Base-by-base conservation (phyloP, 2,113 vertebrate genomes). In the Tichodroma muraria region DNA sequence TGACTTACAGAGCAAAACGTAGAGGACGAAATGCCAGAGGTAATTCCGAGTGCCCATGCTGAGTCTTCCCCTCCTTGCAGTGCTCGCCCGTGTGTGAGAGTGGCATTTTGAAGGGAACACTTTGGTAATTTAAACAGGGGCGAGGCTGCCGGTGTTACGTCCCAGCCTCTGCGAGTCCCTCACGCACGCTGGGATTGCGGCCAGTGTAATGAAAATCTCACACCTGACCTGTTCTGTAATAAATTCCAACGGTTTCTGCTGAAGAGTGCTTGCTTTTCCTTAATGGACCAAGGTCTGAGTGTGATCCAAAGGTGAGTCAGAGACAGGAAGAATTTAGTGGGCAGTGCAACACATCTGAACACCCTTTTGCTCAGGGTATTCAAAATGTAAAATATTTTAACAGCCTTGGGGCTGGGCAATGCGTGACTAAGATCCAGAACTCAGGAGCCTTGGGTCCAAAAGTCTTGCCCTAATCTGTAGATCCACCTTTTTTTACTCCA, bases 1-100 rank as follows among this genome's bases (percentile, higher is more conserved):
- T 66, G 70, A 97, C 97, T 97, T 76, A 97, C 97, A 80, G 44
- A 97, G 72, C 10, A 52, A 8, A 76, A 38, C 9, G 7, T 25
- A 60, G 49, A 96, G 70, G 81, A 73, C 11, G 14, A 93, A 68
- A 38, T 10, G 27, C 83, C 80, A 64, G 69, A 53, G 40, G 68
- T 54, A 72, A 42, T 30, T 93, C 93, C 59, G 37, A 53, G 87
- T 71, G 25, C 69, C 72, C 96, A 97, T 96, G 68, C 5, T 47
- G 82, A 64, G 54, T 20, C n/a, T 69, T 49, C 49, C 35, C 22
- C 65, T 89, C 71, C 77, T 79, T 18, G 56, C 88, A 75, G 88
- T 2, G 37, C 70, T 66, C 15, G 17, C 53, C 53, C 28, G 8
- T 61, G 85, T 25, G 35, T 66, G 75, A 53, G 76, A 93, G 57